A percentile compares a stretch with the other conserved stretches of the same genome.
Evolutionary conservation across 2,113 vertebrate species (phyloP).

Genomic region (Neolamprologus ventralis): DNA sequence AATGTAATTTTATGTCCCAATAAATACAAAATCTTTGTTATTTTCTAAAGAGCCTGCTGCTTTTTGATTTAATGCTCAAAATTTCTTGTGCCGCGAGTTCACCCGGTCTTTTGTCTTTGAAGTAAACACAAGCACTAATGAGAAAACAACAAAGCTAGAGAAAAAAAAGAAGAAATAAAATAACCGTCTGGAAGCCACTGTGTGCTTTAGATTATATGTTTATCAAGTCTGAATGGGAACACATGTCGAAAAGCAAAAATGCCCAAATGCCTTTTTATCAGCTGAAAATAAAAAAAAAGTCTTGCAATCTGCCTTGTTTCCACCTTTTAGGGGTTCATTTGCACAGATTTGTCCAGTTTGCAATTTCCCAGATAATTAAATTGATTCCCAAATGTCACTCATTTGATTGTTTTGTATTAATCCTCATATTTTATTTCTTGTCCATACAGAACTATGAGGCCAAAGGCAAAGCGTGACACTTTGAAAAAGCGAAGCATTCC

Average conservation of each 20-base stretch:
- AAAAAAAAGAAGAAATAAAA: not conserved
- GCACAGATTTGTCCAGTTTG: not conserved
- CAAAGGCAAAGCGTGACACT: not conserved
- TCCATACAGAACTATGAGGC: not conserved
- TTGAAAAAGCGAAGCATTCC: not conserved
- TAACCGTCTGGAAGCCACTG: not conserved
- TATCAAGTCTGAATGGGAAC: conserved; percentile 9
- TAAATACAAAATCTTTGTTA: not conserved
- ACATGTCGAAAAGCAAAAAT: not conserved
- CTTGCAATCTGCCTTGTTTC: not conserved
- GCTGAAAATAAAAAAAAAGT: not conserved
- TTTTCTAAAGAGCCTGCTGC: not conserved
- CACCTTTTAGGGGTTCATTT: not conserved
- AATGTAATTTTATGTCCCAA: not conserved
- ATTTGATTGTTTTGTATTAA: not conserved
- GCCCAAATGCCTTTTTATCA: not conserved
- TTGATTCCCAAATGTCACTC: conserved; percentile 13
- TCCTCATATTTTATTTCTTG: not conserved
- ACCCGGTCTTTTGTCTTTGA: not conserved
- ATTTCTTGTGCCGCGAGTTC: not conserved
- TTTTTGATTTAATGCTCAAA: not conserved
- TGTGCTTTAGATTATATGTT: conserved; percentile 27
- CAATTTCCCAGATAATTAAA: not conserved
- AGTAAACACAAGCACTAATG: conserved; percentile 3
- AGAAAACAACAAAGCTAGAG: conserved; percentile 1